Base-by-base conservation (phyloP, 2,113 vertebrate species). In the Pelobates fuscus region DNA sequence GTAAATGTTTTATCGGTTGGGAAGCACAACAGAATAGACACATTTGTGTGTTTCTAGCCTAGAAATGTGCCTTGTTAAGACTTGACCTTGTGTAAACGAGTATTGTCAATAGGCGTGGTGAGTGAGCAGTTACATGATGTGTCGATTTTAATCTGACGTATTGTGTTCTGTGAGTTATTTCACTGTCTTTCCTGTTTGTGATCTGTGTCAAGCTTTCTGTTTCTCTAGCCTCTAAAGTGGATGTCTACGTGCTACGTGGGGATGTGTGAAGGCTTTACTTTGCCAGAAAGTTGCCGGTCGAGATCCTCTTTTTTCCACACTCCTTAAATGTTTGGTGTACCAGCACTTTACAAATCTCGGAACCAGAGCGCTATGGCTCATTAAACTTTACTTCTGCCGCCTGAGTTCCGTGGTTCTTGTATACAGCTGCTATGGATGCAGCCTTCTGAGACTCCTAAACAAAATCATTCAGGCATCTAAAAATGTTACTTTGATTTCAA, bases 101-200 rank as follows among this genome's bases (percentile, higher is more conserved):
- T 32, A 23, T 71, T 25, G 3, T 70, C 49, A 71, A 61, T 61
- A 11, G 18, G 26, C 32, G 57, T 46, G 69, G 32, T 60, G 69
- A 71, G 69, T 71, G 69, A 71, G 57, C 25, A 8, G 17, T 71
- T 71, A 32, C 69, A 71, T 17, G 14, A 32, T 49, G 37, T 27
- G 69, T 6, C 26, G 18, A n/a, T 44, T 59, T 18, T 71, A 71
- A 61, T 61, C 37, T 25, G 17, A 29, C 12, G 24, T 60, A n/a
- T 61, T 30, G 25, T 25, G 17, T 60, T 60, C 25, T 26, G 30
- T 70, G 27, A 37, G 55, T 24, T 58, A 27, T 59, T 58, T 58
- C 2, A 8, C 37, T 52, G 49, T 67, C 30, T 32, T 17, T 59
- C 2, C 20, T 27, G 18, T n/a, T 21, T 46, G 20, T 26, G 15